A percentile compares a stretch with the other conserved stretches of the same genome.
These are phyloP conservation scores for Lophochroa leadbeateri DNA, from an alignment of 2,113 vertebrate genomes.

Conservation along the genomic window DNA sequence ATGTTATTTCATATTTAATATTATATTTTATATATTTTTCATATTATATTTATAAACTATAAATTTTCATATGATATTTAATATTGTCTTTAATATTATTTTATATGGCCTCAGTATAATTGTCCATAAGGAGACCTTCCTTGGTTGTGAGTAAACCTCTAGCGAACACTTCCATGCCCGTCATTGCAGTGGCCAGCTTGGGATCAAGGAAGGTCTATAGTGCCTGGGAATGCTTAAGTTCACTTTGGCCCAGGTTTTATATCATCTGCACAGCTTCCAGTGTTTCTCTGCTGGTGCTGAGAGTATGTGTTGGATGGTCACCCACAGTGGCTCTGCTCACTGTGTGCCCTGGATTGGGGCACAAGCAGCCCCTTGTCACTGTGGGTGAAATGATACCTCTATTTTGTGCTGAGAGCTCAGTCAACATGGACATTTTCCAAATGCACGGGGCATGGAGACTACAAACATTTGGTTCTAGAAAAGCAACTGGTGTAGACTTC, in stretches of 20 bases:
- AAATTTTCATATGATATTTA: background rate
- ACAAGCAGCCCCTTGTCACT: background rate
- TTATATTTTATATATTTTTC: no score
- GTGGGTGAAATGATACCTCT: background rate
- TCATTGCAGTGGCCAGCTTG: background rate
- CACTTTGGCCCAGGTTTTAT: background rate
- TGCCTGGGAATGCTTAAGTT: background rate
- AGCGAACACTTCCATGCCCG: background rate
- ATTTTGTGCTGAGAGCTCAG: background rate
- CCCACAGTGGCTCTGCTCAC: background rate
- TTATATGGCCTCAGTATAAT: background rate
- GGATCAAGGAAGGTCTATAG: background rate
- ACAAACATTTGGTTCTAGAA: background rate
- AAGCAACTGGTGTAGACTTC: background rate
- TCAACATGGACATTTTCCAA: accelerated
- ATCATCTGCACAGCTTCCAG: background rate
- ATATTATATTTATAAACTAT: background rate
- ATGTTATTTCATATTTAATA: background rate
- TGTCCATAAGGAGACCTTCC: background rate
- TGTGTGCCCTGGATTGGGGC: background rate
- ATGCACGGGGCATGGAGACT: background rate
- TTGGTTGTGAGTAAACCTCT: background rate
- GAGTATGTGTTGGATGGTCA: background rate
- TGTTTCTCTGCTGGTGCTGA: background rate
- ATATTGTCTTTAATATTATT: background rate